Percentiles rank a stretch among this genome's conserved stretches.
Evolutionary conservation across 2,888 invertebrate species (phyloP).

Genomic region (Neoaliturus tenellus): DNA sequence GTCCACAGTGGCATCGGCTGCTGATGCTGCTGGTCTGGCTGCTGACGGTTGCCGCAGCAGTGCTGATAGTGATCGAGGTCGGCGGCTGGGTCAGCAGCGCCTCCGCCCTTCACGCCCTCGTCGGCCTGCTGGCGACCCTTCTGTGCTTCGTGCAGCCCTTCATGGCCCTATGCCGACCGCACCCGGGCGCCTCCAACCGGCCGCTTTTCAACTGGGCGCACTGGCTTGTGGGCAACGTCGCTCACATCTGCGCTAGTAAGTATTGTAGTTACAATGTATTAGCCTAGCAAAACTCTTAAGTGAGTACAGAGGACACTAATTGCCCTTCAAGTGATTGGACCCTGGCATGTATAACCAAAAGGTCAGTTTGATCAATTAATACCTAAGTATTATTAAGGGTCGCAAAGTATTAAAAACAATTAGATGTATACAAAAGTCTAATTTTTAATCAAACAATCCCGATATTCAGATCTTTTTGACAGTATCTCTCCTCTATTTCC

Average conservation of each 20-base stretch:
- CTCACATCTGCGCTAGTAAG: slow-evolving; percentile 92
- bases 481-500: too few relatives aligned
- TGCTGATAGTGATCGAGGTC: slow-evolving; percentile 89
- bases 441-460: too few relatives aligned
- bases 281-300: too few relatives aligned
- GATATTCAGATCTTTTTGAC: too few relatives aligned
- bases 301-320: too few relatives aligned
- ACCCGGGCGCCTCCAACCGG: slow-evolving; percentile 86
- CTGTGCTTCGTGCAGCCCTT: slow-evolving; percentile 92
- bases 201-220: slow-evolving; percentile 95
- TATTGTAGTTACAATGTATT: too few relatives aligned
- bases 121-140: slow-evolving; percentile 86
- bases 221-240: slow-evolving; percentile 91
- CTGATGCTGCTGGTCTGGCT: slow-evolving; percentile 90
- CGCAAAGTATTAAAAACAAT: too few relatives aligned
- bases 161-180: slow-evolving; percentile 90
- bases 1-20: slow-evolving; percentile 86
- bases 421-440: too few relatives aligned
- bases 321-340: too few relatives aligned
- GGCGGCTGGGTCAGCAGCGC: slow-evolving; percentile 83
- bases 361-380: too few relatives aligned
- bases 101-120: slow-evolving; percentile 88
- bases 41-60: slow-evolving; percentile 85
- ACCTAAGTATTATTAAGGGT: too few relatives aligned
- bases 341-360: too few relatives aligned